These are phyloP conservation scores for Pituophis catenifer DNA, from an alignment of 2,113 vertebrate species.

Conservation along the genomic window DNA sequence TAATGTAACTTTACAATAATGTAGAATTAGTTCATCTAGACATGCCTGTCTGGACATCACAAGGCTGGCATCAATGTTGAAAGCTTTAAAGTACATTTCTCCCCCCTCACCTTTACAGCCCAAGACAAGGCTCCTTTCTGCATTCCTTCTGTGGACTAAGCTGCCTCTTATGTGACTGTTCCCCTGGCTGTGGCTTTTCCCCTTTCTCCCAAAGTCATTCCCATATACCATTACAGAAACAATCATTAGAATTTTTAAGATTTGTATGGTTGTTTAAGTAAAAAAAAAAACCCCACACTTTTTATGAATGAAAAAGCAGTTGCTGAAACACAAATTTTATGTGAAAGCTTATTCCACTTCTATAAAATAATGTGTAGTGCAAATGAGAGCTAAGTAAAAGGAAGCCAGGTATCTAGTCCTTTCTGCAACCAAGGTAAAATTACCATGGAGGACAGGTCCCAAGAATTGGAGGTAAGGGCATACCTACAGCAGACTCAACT, in stretches of 20 bases:
- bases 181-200: not conserved
- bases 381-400: not conserved
- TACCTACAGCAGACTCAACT: not conserved
- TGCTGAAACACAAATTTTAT: not conserved
- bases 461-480: not conserved
- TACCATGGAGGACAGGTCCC: not conserved
- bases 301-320: conserved; percentile 16
- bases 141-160: not conserved
- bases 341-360: conserved; percentile 1
- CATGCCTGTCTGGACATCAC: not conserved
- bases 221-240: not conserved
- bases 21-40: not conserved
- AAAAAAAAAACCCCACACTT: not conserved
- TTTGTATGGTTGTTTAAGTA: not conserved
- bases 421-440: not conserved
- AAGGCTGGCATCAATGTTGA: not conserved
- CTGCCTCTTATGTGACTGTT: not conserved
- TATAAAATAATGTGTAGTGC: not conserved
- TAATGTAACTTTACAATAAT: not conserved
- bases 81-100: not conserved
- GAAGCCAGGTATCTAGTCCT: not conserved
- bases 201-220: not conserved
- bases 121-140: not conserved
- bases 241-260: not conserved
- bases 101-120: not conserved